Base-by-base conservation (phyloP, 2,797 vertebrate genomes). In the Leucoraja ocellata region DNA sequence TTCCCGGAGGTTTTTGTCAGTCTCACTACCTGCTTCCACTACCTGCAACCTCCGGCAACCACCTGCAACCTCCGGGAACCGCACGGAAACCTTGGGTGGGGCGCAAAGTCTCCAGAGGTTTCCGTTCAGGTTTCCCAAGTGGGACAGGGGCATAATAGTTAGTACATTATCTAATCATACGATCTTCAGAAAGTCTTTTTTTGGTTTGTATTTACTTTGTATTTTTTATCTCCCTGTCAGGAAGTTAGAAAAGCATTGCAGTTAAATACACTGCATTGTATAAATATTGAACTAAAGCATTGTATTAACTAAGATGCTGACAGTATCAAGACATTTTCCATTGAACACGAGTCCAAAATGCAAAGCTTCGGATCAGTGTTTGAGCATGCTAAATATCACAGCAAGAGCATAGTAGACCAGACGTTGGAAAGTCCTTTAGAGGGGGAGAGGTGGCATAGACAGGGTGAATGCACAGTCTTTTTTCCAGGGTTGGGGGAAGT, bases 321-420 rank as follows among this genome's bases (percentile, higher is more conserved):
- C 21, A 91, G 90, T 74, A 18, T 91, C 90, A 91, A 88, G 90
- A 39, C 68, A 73, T 39, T 91, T 91, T 91, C 90, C 65, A 74
- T 73, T 91, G 90, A 68, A 73, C 18, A 14, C 21, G 1, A 73
- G 65, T 71, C 65, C 65, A 46, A 65, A 91, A 91, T 91, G 65
- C 14, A 91, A 54, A 74, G 71, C 36, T 91, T 91, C 9, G 74
- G 32, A 73, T 74, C 32, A 14, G 18, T 18, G 23, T 10, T 54
- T 36, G 11, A 68, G 54, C 9, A 74, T 54, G 90, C 71, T 32
- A 74, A 61, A 39, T 84, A 25, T 61, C 13, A 23, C 25, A 58
- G 7, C 23, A 58, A 74, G 39, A 23, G 90, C 36, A 91, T 16
- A 73, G 11, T 74, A 54, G 71, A 25, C 39, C 54, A 74, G 39